A percentile compares a stretch with the other conserved stretches of the same genome.
These are phyloP conservation scores for Brachionus rotundiformis DNA, from an alignment of 1,140 invertebrate genomes.

Conservation along the genomic window DNA sequence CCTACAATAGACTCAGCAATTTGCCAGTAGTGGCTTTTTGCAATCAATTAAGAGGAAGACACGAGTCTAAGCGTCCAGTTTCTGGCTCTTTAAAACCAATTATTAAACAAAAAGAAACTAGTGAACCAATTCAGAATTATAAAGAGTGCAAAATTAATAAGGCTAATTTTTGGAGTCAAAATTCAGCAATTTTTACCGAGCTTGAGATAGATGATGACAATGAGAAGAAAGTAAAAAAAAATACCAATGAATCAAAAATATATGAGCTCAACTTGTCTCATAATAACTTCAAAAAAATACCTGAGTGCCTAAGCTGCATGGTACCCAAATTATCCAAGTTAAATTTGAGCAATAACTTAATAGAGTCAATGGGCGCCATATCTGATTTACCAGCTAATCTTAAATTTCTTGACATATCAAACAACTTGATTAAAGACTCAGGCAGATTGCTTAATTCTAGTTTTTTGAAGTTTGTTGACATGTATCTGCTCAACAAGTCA, in stretches of 20 bases:
- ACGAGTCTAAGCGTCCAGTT: neutral
- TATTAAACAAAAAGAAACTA: slow-evolving; percentile 74
- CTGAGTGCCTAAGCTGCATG: slow-evolving; percentile 81
- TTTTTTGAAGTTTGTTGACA: slow-evolving; percentile 28
- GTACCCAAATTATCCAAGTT: slow-evolving; percentile 80
- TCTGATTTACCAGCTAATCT: slow-evolving; percentile 82
- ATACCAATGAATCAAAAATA: slow-evolving; percentile 54
- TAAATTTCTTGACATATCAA: slow-evolving; percentile 86
- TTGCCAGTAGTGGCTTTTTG: slow-evolving; percentile 70
- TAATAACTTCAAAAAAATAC: slow-evolving; percentile 83
- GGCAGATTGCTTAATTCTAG: neutral
- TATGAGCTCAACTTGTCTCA: slow-evolving; percentile 81
- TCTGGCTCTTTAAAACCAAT: slow-evolving; percentile 63
- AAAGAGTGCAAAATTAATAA: neutral
- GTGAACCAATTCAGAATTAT: neutral
- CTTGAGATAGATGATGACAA: slow-evolving; percentile 14
- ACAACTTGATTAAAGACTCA: slow-evolving; percentile 76
- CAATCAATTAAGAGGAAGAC: neutral
- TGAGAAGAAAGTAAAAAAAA: neutral
- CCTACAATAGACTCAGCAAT: slow-evolving; percentile 82
- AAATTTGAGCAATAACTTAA: slow-evolving; percentile 83
- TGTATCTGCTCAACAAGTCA: neutral
- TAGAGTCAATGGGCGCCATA: slow-evolving; percentile 77
- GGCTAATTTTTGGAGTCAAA: slow-evolving; percentile 44
- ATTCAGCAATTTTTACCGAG: slow-evolving; percentile 17